Evolutionary conservation across 2,113 vertebrate species (phyloP).

Genomic region (Melanotaenia duboulayi): DNA sequence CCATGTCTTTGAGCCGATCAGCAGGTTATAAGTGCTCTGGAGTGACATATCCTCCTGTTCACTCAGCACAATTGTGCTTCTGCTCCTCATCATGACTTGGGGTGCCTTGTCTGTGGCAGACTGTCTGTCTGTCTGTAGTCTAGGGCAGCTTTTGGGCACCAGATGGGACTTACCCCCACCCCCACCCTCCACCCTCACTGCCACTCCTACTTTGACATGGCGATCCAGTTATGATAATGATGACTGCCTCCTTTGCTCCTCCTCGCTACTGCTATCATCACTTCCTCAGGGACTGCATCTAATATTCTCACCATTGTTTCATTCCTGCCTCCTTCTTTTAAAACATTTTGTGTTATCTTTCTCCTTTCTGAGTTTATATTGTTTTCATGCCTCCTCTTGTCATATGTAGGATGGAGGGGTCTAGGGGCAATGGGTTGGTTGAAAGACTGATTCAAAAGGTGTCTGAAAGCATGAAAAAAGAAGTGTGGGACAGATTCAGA

Average conservation of each 20-base stretch:
- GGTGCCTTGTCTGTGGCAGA: slow-evolving; percentile 32
- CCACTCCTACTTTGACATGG: slow-evolving; percentile 61
- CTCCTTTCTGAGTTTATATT: slow-evolving; percentile 26
- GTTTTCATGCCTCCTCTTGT: slow-evolving; percentile 46
- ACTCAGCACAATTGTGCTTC: slow-evolving; percentile 30
- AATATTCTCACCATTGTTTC: slow-evolving; percentile 39
- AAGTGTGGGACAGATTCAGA: slow-evolving; percentile 40
- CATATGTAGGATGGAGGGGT: slow-evolving; percentile 42
- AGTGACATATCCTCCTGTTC: slow-evolving; percentile 14
- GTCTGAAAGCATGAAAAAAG: slow-evolving; percentile 42
- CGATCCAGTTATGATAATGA: slow-evolving; percentile 74
- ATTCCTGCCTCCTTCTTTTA: slow-evolving; percentile 34
- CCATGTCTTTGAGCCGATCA: neutral
- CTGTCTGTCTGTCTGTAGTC: slow-evolving; percentile 54
- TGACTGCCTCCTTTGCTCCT: slow-evolving; percentile 38
- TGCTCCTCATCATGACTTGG: slow-evolving; percentile 30
- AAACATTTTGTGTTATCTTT: slow-evolving; percentile 8
- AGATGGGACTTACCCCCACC: slow-evolving; percentile 68
- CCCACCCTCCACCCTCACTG: slow-evolving; percentile 5
- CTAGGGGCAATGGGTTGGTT: slow-evolving; percentile 22
- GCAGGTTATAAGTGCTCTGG: neutral
- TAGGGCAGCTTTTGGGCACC: slow-evolving; percentile 76
- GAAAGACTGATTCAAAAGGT: slow-evolving; percentile 47
- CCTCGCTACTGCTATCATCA: slow-evolving; percentile 41
- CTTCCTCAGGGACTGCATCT: slow-evolving; percentile 44